Evolutionary conservation across 92 coral and sea anemone genomes (phyloP), one percentile per base, ranked within the genome.

Genomic region (Palythoa grandiflora): DNA sequence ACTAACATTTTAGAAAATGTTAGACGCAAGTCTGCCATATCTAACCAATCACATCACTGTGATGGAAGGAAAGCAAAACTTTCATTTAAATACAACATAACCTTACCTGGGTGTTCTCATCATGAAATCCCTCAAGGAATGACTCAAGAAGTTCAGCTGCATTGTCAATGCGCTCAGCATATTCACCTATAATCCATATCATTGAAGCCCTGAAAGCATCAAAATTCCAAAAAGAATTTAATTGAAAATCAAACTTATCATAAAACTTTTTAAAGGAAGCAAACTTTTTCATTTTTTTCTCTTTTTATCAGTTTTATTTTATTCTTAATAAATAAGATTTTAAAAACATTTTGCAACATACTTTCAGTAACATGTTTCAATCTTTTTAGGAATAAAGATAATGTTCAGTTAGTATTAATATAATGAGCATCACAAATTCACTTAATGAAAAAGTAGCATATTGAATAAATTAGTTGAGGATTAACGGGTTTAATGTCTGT

Each of bases 141-240:
- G 99, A 97, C 84, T 97, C 99, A 68, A 97, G 92, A 50, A 97
- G 93, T 70, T 97, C 99, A 39, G 99, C 93, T 4, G 99, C 99
- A 91, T 97, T 97, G 89, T 97, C 99, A 87, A 97, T 97, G 57
- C 99, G 92, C 88, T 97, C 99, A 2, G 99, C 99, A 91, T 97
- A 97, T 78, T 97, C 99, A 71, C 99, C 99, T 89, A 97, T 97
- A 76, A 97, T 97, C 99, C 99, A 97, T 83, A 97, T 97, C 99
- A 97, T 97, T n/a, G 99, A 97, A 15, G 99, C 99, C 74, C 99
- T 96, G 57, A 15, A 68, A 57, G 12, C 48, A 48, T 16, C 3
- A 11, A 70, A 35, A 70, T 8, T 35, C 40, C 40, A 35, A 70
- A 36, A 35, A 3, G 19, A 14, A 59, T 59, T 13, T 59, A 10